Evolutionary conservation across 2,888 invertebrate genomes (phyloP), one percentile per base, ranked within the genome.

Genomic region (Drosophila leonis): DNA sequence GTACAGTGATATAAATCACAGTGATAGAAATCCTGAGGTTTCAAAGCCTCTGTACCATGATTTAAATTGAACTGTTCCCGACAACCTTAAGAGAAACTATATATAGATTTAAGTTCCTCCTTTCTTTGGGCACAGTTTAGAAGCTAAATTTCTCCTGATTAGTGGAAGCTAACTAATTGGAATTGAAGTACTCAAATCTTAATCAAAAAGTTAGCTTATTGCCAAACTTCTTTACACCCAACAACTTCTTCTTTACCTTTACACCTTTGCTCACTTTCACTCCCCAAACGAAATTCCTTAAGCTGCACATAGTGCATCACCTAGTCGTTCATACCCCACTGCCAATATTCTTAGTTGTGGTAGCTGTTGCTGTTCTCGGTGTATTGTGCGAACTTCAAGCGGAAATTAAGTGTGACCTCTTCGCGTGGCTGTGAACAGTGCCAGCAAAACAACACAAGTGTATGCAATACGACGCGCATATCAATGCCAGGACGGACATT

Each of bases 331-430:
- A 13, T 13, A 37, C 29, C 4, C 37, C 18, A 18, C 6, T 6
- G 27, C 1, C 48, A 18, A 46, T 18, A 54, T 39, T 54, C 48
- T 59, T 48, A 54, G 54, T 35, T 46, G 55, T 20, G 57, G 56
- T 37, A 61, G 61, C 29, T 54, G 51, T 48, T 62, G 52, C 24
- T 37, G 64, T 39, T 61, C 73, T 24, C 65, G 73, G 20, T 65
- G 73, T 67, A 76, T 75, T 73, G 80, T 71, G 79, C 79, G 81
- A 81, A 75, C 77, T 84, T 82, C 70, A 72, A 90, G 83, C 86
- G 86, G 86, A 87, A 87, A 87, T 87, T 87, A 87, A 87, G 86
- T 87, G 90, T 85, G 86, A 87, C 90, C 86, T 88, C 88, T 85
- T 87, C 84, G 75, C 87, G 82, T 69, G 83, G 79, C 75, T 77